Evolutionary conservation across 1,140 invertebrate genomes (phyloP).

Genomic region (Saccostrea glomerata): DNA sequence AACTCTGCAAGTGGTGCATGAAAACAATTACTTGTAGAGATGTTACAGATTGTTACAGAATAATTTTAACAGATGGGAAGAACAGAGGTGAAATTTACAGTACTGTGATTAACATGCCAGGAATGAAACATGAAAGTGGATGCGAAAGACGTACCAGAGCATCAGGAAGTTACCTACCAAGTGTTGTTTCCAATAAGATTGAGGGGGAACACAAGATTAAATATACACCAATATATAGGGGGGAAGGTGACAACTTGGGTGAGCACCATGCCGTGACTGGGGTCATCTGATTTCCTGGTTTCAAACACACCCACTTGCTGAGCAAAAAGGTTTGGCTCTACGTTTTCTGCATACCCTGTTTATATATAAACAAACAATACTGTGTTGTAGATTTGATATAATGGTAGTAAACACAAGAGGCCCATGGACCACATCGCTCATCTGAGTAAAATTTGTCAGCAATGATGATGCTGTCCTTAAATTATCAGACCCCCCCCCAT

Average conservation of each 20-base stretch:
- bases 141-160: too few relatives aligned
- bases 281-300: slow-evolving; percentile 59
- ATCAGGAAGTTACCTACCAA: slow-evolving; percentile 59
- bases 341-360: slow-evolving; percentile 67
- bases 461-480: too few relatives aligned
- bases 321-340: slow-evolving; percentile 75
- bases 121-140: not conserved
- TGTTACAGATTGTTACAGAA: too few relatives aligned
- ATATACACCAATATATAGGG: slow-evolving; percentile 72
- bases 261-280: slow-evolving; percentile 66
- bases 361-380: not conserved
- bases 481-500: too few relatives aligned
- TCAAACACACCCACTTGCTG: slow-evolving; percentile 77
- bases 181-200: slow-evolving; percentile 63
- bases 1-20: too few relatives aligned
- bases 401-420: too few relatives aligned
- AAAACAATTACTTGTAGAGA: too few relatives aligned
- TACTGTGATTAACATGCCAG: not conserved
- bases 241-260: slow-evolving; percentile 69
- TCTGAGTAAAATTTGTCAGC: too few relatives aligned
- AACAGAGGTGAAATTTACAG: too few relatives aligned
- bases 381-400: too few relatives aligned
- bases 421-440: too few relatives aligned
- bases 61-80: too few relatives aligned
- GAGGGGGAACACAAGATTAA: slow-evolving; percentile 60